Evolutionary conservation across 2,888 invertebrate genomes (phyloP).

Genomic region (Cenopis cana): DNA sequence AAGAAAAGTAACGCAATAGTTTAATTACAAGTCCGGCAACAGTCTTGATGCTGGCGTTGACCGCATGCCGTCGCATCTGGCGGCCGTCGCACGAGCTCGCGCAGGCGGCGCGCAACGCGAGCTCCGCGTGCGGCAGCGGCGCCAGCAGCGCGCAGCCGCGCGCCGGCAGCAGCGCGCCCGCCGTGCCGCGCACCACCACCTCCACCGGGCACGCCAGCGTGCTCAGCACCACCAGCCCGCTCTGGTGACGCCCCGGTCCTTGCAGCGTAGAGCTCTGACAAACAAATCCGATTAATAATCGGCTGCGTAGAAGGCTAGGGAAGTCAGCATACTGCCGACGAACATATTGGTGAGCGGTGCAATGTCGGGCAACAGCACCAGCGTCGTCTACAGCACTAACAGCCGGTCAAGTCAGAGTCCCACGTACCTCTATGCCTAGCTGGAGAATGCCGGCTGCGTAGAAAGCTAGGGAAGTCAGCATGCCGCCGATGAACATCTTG

Average conservation of each 20-base stretch:
- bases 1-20: too few relatives aligned
- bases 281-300: not conserved
- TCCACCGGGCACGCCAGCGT: constrained; percentile 85
- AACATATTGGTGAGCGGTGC: too few relatives aligned
- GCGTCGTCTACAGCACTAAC: too few relatives aligned
- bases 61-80: constrained; percentile 59
- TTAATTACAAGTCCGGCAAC: constrained; percentile 65
- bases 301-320: too few relatives aligned
- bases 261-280: constrained; percentile 75
- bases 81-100: constrained; percentile 69
- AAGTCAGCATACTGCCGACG: too few relatives aligned
- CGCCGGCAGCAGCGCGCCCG: constrained; percentile 65
- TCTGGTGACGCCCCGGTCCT: constrained; percentile 68
- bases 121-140: constrained; percentile 63
- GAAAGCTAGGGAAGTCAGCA: constrained; percentile 88
- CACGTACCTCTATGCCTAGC: constrained; percentile 78
- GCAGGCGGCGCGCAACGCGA: constrained; percentile 59
- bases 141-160: constrained; percentile 73
- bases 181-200: constrained; percentile 64
- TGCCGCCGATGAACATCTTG: constrained; percentile 91
- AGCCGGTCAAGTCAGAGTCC: too few relatives aligned
- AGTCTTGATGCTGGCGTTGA: constrained; percentile 61
- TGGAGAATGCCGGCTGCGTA: constrained; percentile 87
- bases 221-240: constrained; percentile 87
- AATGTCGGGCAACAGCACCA: too few relatives aligned